These are phyloP conservation scores for Drosophila melanosoma DNA, from an alignment of 2,888 invertebrate species.

Conservation along the genomic window DNA sequence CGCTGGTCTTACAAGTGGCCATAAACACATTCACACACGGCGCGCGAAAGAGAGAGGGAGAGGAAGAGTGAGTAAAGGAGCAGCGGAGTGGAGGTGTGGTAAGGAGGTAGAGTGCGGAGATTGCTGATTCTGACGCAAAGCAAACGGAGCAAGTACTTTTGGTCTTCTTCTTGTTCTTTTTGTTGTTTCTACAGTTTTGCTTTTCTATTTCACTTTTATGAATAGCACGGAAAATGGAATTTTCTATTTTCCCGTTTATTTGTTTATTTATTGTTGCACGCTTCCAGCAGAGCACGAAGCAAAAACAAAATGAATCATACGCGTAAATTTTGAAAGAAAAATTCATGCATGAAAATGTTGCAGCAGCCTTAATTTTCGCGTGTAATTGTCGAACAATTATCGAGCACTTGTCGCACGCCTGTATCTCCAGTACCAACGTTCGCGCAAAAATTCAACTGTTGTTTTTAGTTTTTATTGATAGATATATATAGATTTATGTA, in stretches of 20 bases:
- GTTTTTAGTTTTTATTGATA: constrained; percentile 3
- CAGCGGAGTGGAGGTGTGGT: background rate
- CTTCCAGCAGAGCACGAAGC: constrained; percentile 45
- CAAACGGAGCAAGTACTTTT: constrained; percentile 46
- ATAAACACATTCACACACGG: constrained; percentile 62
- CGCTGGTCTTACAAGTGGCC: constrained; percentile 77
- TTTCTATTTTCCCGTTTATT: constrained; percentile 16
- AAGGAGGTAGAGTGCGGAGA: constrained; percentile 22
- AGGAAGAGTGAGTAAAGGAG: background rate
- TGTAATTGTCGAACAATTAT: constrained; percentile 44
- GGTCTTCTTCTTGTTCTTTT: constrained; percentile 34
- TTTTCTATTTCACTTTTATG: constrained; percentile 29
- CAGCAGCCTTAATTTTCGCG: constrained; percentile 15
- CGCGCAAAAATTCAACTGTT: constrained; percentile 42
- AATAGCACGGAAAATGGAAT: constrained; percentile 37
- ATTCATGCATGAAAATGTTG: constrained; percentile 1
- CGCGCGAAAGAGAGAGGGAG: constrained; percentile 5
- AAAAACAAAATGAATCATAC: constrained; percentile 50
- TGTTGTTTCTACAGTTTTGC: constrained; percentile 26
- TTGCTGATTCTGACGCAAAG: constrained; percentile 68
- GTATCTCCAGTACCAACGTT: background rate
- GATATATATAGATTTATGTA: background rate
- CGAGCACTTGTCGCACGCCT: constrained; percentile 56
- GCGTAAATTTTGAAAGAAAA: constrained; percentile 17
- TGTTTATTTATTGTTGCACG: constrained; percentile 49